A percentile compares a stretch with the other conserved stretches of the same genome.
These are phyloP conservation scores for Drosophila anomelani DNA, from an alignment of 2,888 invertebrate species.

Conservation along the genomic window DNA sequence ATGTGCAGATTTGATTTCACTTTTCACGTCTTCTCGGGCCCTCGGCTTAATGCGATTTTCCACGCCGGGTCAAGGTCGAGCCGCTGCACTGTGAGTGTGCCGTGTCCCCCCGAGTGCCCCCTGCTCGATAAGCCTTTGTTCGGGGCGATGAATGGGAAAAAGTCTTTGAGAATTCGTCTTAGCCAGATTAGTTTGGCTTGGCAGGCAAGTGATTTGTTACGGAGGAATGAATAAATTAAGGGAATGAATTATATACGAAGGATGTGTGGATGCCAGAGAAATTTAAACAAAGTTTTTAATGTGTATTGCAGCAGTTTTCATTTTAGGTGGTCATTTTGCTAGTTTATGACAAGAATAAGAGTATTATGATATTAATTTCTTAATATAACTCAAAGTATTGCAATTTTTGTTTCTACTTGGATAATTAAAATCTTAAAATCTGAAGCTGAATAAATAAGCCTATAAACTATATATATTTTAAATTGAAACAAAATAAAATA, in stretches of 20 bases:
- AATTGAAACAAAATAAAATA: no score
- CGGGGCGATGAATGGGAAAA: constrained; percentile 7
- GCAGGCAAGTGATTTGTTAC: background rate
- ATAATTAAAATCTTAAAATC: no score
- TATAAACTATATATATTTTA: no score
- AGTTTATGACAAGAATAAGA: background rate
- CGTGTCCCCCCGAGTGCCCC: background rate
- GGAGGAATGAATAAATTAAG: constrained; percentile 1
- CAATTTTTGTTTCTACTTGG: no score
- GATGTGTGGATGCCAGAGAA: background rate
- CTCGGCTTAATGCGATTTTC: constrained; percentile 46
- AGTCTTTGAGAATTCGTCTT: constrained; percentile 14
- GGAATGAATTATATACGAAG: background rate
- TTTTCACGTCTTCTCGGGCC: constrained; percentile 4
- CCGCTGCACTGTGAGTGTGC: constrained; percentile 12
- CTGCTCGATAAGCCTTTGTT: constrained; percentile 12
- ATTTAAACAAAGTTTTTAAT: background rate
- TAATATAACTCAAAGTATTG: no score
- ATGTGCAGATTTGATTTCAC: constrained; percentile 47
- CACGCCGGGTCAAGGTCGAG: constrained; percentile 53
- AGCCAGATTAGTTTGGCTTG: constrained; percentile 20
- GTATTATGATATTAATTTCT: no score
- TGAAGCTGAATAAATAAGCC: no score
- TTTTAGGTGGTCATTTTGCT: background rate
- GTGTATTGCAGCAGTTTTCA: background rate